These are phyloP conservation scores for Cyprinus carpio DNA, from an alignment of 2,113 vertebrate genomes.

Conservation along the genomic window DNA sequence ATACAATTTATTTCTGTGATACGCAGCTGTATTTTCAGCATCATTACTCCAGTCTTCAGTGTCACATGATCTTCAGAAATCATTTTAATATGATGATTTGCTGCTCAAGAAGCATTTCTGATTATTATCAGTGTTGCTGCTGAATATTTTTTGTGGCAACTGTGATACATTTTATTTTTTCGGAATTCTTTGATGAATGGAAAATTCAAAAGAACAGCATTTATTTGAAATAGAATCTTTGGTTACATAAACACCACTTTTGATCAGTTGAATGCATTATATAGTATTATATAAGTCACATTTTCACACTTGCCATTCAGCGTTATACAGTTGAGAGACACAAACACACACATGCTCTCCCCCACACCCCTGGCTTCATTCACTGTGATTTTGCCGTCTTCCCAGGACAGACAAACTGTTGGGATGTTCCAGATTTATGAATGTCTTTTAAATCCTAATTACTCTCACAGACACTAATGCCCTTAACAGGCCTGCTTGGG, in stretches of 20 bases:
- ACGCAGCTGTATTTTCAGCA: not conserved
- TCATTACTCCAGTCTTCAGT: not conserved
- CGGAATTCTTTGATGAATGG: no score
- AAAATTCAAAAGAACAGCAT: not conserved
- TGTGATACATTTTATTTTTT: not conserved
- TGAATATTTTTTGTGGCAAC: no score
- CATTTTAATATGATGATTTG: no score
- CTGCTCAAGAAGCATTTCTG: not conserved
- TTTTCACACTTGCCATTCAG: not conserved
- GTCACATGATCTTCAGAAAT: not conserved
- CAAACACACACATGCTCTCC: no score
- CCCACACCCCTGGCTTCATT: not conserved
- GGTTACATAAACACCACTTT: not conserved
- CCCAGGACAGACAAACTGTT: conserved; percentile 60
- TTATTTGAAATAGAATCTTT: not conserved
- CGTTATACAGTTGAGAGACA: not conserved
- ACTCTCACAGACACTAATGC: conserved; percentile 64
- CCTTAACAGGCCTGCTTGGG: conserved; percentile 62
- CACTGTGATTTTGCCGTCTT: conserved; percentile 61
- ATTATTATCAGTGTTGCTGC: not conserved
- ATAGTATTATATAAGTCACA: not conserved
- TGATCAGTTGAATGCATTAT: not conserved
- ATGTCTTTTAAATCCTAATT: conserved; percentile 65
- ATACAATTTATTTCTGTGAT: not conserved
- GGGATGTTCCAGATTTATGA: conserved; percentile 66